Evolutionary conservation across 1,140 invertebrate species (phyloP), one percentile per base, ranked within the genome.

Genomic region (Bombus affinis): DNA sequence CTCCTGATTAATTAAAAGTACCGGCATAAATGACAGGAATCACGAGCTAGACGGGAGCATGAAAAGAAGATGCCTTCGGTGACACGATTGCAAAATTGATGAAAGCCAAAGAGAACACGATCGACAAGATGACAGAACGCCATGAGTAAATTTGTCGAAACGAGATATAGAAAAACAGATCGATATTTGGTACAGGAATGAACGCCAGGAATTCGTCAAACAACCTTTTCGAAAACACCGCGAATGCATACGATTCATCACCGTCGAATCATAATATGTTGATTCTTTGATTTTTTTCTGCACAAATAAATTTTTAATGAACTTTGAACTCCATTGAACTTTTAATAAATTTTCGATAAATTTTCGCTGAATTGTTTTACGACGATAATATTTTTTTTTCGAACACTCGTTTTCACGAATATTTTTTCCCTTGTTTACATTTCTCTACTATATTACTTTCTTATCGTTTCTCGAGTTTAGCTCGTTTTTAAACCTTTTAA

Each of bases 1-100:
- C 83, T 62, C 44, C 37, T 88, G 83, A 90, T 90, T 90, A 90
- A 90, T 90, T 90, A 88, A 68, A 89, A 83, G 80, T 44, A 57
- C 77, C 62, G 70, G 35, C 39, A 66, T 90, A 87, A 88, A 80
- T 90, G 85, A 90, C 78, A 80, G 71, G 83, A 77, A 77, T 44
- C 70, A 22, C 44, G 59, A 2, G 25, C 59, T 44, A 65, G 75
- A 66, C 59, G 47, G 37, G n/a, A 42, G 70, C 68, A 72, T 66
- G 70, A 87, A 84, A 87, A 90, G 78, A 22, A 32, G 3, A 70
- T 47, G 13, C 39, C 32, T 57, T 13, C 28, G 62, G 71, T 89
- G 73, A 89, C 85, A 87, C 81, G 68, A 84, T 90, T 87, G 70
- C 76, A 77, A 79, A 87, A 68, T 81, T 78, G 80, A 89, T 81